Evolutionary conservation across 1,140 invertebrate species (phyloP).

Genomic region (Drosophila santomea): DNA sequence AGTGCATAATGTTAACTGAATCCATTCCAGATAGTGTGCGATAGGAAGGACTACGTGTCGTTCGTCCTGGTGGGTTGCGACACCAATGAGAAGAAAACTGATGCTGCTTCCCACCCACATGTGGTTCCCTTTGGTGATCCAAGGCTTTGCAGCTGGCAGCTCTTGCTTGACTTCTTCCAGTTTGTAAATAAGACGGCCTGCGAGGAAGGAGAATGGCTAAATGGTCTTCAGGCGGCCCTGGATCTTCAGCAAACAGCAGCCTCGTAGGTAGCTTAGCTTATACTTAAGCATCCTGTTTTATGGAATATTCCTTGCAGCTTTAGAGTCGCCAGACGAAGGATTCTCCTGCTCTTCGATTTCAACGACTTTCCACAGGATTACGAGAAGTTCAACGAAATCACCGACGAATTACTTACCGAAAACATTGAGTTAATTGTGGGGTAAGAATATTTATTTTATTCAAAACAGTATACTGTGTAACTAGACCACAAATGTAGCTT

Average conservation of each 20-base stretch:
- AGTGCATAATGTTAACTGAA: not conserved
- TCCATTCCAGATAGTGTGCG: conserved; percentile 59
- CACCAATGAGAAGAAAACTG: not conserved
- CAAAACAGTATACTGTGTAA: too few relatives aligned
- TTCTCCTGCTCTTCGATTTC: conserved; percentile 76
- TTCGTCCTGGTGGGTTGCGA: conserved; percentile 74
- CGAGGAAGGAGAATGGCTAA: conserved; percentile 67
- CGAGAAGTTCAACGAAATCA: conserved; percentile 40
- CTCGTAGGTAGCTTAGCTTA: conserved; percentile 30
- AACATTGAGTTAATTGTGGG: conserved; percentile 70
- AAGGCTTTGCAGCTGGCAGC: conserved; percentile 62
- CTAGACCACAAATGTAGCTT: too few relatives aligned
- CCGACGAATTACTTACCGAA: conserved; percentile 21
- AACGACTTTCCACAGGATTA: conserved; percentile 57
- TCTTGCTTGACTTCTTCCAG: conserved; percentile 54
- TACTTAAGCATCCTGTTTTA: not conserved
- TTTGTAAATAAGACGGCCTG: conserved; percentile 61
- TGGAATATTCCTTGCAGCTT: not conserved
- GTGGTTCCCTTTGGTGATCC: conserved; percentile 33
- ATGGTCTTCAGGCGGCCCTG: conserved; percentile 61
- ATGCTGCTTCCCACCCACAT: conserved; percentile 12
- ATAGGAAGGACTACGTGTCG: conserved; percentile 69
- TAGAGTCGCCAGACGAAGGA: conserved; percentile 43
- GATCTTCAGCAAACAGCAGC: conserved; percentile 27
- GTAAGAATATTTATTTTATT: conserved; percentile 28